phyloP scores from a whole-genome alignment of 2,113 vertebrate genomes.

The Actenoides hombroni region DNA sequence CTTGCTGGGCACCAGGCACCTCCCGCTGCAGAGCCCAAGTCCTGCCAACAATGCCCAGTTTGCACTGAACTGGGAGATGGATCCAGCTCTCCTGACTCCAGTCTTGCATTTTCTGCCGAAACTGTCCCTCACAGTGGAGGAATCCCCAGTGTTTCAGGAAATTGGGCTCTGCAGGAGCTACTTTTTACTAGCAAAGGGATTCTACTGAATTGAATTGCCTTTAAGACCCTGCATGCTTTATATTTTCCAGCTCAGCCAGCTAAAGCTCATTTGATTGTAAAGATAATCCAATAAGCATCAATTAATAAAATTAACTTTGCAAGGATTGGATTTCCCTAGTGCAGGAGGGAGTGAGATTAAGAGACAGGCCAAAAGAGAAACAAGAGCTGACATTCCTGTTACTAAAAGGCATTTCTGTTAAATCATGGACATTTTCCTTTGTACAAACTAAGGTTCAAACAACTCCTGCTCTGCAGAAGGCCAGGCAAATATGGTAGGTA shows the following conservation, averaged over 20 bases:
- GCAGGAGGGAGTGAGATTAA: not conserved
- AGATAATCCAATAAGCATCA: constrained; percentile 13
- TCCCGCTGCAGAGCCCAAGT: not conserved
- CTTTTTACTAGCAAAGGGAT: not conserved
- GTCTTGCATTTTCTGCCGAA: not conserved
- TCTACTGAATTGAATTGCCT: not conserved
- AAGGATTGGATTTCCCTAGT: not conserved
- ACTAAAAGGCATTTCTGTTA: not conserved
- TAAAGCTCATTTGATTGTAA: constrained; percentile 25
- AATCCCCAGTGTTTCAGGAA: not conserved
- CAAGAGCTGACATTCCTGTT: not conserved
- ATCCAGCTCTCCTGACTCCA: not conserved
- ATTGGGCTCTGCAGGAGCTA: not conserved
- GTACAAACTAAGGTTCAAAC: not conserved
- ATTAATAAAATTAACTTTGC: constrained; percentile 13
- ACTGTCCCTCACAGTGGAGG: not conserved
- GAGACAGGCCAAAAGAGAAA: not conserved
- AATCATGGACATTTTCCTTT: not conserved
- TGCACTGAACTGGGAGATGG: not conserved
- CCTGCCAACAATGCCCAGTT: not conserved
- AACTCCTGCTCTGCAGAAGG: not conserved
- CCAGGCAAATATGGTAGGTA: not conserved
- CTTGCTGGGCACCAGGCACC: not conserved
- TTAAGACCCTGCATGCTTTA: not conserved
- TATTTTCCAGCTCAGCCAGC: not conserved